Conservation (phyloP, 1,140 invertebrate species). For the Bicyclus anynana region DNA sequence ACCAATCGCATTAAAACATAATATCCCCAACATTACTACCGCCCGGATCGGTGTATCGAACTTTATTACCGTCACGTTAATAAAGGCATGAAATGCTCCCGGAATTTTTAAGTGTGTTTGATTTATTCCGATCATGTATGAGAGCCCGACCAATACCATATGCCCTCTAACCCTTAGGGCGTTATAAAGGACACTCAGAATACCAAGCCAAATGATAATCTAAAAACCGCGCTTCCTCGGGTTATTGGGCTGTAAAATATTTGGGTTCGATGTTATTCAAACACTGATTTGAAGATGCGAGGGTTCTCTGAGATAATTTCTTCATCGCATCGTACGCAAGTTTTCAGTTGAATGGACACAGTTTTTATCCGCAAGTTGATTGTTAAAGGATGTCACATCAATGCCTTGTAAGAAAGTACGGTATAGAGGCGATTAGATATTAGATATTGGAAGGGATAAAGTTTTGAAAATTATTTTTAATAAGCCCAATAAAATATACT, state of each 20-base stretch:
- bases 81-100: background rate
- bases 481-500: no score
- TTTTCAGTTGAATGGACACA: no score
- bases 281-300: background rate
- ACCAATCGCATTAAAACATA: no score
- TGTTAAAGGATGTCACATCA: no score
- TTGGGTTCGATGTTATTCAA: background rate
- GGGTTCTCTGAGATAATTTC: background rate
- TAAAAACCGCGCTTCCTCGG: conserved; percentile 1
- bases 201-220: conserved; percentile 4
- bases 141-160: background rate
- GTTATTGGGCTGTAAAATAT: conserved; percentile 7
- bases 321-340: no score
- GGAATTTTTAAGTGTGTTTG: conserved; percentile 1
- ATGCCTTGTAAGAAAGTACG: no score
- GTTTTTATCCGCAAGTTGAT: no score
- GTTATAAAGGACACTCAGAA: conserved; percentile 10
- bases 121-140: conserved; percentile 4
- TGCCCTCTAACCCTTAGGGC: conserved; percentile 2
- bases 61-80: background rate
- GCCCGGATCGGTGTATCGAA: background rate
- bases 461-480: no score
- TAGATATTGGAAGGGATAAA: no score
- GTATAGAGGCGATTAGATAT: no score
- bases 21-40: no score